Evolutionary conservation across 1,140 invertebrate species (phyloP).

Genomic region (Cepaea nemoralis): DNA sequence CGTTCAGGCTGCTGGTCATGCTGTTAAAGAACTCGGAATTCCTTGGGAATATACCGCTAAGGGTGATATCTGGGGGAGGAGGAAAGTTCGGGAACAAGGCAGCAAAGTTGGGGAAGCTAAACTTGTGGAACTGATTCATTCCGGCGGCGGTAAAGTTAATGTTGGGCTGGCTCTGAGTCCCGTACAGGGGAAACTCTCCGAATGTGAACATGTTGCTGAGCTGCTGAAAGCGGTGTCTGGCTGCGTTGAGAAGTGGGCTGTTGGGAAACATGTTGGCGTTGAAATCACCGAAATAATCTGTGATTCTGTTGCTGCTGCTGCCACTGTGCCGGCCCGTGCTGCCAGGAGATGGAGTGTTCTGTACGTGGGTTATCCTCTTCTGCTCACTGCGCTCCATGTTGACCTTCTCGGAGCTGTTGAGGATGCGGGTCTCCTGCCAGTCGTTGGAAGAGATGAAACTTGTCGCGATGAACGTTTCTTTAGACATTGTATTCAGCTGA

Average conservation of each 20-base stretch:
- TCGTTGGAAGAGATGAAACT: slow-evolving; percentile 25
- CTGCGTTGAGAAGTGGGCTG: slow-evolving; percentile 20
- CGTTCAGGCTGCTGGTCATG: slow-evolving; percentile 32
- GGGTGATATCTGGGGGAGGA: slow-evolving; percentile 22
- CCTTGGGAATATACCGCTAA: slow-evolving; percentile 12
- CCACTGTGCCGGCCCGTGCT: background rate
- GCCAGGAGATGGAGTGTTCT: background rate
- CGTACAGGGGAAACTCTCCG: background rate
- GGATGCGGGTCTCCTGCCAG: slow-evolving; percentile 23
- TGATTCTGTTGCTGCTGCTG: background rate
- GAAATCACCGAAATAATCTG: slow-evolving; percentile 5
- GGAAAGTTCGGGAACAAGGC: slow-evolving; percentile 24
- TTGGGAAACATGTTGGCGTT: slow-evolving; percentile 24
- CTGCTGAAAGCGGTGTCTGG: slow-evolving; percentile 24
- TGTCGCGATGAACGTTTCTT: slow-evolving; percentile 30
- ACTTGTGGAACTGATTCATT: slow-evolving; percentile 14
- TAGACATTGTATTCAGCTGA: background rate
- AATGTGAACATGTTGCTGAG: slow-evolving; percentile 7
- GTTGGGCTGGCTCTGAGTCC: slow-evolving; percentile 18
- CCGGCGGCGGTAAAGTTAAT: background rate
- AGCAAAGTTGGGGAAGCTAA: slow-evolving; percentile 29
- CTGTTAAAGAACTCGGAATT: slow-evolving; percentile 19
- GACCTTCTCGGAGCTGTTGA: background rate
- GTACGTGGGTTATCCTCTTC: background rate
- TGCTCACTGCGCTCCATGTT: slow-evolving; percentile 2